Conservation (phyloP, 2,888 invertebrate genomes). For the Hypselothyrea guttata region DNA sequence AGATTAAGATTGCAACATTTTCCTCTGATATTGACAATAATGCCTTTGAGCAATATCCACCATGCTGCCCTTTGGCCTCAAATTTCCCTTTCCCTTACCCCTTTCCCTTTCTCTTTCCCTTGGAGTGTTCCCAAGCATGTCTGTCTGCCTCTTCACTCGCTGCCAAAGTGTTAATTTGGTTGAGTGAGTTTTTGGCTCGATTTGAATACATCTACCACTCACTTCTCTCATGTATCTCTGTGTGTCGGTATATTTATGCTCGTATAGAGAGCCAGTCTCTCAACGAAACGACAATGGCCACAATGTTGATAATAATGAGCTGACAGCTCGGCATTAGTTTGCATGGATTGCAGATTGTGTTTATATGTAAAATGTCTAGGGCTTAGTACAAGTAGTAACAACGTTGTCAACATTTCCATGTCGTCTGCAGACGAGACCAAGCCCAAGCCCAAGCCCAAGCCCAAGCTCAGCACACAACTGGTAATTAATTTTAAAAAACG, state of each 20-base stretch:
- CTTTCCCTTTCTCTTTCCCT: slow-evolving; percentile 6
- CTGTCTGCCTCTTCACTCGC: slow-evolving; percentile 14
- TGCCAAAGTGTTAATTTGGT: slow-evolving; percentile 73
- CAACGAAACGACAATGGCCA: slow-evolving; percentile 46
- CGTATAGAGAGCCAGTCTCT: slow-evolving; percentile 15
- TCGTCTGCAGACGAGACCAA: slow-evolving; percentile 49
- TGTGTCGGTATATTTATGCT: slow-evolving; percentile 18
- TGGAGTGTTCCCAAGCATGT: neutral
- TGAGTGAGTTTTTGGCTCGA: slow-evolving; percentile 75
- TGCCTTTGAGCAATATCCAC: slow-evolving; percentile 67
- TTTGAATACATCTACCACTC: slow-evolving; percentile 66
- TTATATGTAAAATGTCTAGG: slow-evolving; percentile 71
- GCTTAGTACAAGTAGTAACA: slow-evolving; percentile 60
- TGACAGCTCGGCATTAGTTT: slow-evolving; percentile 74
- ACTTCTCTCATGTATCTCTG: slow-evolving; percentile 5
- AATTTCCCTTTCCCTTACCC: slow-evolving; percentile 1
- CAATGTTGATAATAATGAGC: slow-evolving; percentile 75
- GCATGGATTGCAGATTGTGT: slow-evolving; percentile 57
- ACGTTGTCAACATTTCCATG: slow-evolving; percentile 69
- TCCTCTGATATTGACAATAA: slow-evolving; percentile 72
- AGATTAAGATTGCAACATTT: slow-evolving; percentile 78
- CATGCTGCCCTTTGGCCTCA: slow-evolving; percentile 51
- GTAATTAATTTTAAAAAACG: slow-evolving; percentile 74
- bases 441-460: too few species aligned
- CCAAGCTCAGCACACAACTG: slow-evolving; percentile 38